Evolutionary conservation across 2,797 vertebrate species (phyloP).

Genomic region (Xenentodon cancila): DNA sequence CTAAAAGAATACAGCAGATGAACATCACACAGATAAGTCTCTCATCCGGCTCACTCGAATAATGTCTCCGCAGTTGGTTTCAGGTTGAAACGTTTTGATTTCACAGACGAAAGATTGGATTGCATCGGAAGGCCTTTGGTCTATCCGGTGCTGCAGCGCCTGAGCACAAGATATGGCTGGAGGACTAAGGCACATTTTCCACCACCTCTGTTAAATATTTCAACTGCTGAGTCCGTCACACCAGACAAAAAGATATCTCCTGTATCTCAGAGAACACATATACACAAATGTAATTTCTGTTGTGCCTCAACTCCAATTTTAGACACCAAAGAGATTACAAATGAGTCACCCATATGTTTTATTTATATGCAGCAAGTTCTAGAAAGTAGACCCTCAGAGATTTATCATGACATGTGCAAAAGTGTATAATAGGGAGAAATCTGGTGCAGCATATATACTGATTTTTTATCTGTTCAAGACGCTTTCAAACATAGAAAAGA

Average conservation of each 20-base stretch:
- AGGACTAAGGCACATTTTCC: constrained; percentile 9
- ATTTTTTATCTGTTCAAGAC: neutral
- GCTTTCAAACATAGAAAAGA: neutral
- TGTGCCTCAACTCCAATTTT: neutral
- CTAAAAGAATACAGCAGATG: constrained; percentile 61
- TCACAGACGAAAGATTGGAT: constrained; percentile 20
- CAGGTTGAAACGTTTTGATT: constrained; percentile 35
- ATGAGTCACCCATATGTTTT: constrained; percentile 7
- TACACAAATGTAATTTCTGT: neutral
- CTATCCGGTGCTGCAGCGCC: constrained; percentile 16
- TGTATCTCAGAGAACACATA: neutral
- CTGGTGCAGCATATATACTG: neutral
- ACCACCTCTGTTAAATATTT: constrained; percentile 31
- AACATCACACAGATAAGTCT: constrained; percentile 13
- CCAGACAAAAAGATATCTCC: neutral
- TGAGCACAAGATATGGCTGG: constrained; percentile 13
- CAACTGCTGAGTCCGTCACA: constrained; percentile 2
- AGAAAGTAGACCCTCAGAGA: neutral
- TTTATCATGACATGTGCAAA: neutral
- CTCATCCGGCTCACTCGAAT: neutral
- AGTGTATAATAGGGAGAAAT: neutral
- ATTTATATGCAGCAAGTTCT: constrained; percentile 1
- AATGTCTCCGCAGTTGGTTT: constrained; percentile 11
- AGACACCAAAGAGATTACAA: neutral
- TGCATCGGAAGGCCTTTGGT: constrained; percentile 31